Conservation (phyloP, 2,113 vertebrate species). For the Azemiops feae region DNA sequence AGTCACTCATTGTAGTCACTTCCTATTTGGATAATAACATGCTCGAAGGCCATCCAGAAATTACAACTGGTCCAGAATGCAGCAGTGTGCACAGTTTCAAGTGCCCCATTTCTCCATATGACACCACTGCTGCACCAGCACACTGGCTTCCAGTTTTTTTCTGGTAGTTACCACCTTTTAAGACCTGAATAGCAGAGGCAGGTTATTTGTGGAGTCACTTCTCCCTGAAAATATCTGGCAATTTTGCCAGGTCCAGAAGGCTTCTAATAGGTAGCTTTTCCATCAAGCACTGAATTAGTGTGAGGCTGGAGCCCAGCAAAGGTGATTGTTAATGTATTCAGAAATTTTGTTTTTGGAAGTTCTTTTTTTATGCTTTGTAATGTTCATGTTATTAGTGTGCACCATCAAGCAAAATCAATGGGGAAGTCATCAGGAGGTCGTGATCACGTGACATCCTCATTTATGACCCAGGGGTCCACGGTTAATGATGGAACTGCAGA, state of each 20-base stretch:
- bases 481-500: neutral
- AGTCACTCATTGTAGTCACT: neutral
- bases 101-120: neutral
- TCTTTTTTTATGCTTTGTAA: neutral
- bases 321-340: neutral
- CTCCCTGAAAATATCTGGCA: neutral
- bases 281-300: neutral
- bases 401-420: neutral
- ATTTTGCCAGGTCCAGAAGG: neutral
- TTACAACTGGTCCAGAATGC: neutral
- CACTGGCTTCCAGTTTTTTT: neutral
- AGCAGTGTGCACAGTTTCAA: neutral
- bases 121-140: neutral
- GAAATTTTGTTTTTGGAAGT: neutral
- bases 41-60: neutral
- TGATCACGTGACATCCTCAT: neutral
- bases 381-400: neutral
- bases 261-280: neutral
- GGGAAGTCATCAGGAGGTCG: neutral
- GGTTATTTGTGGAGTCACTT: neutral
- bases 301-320: neutral
- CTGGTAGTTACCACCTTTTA: neutral
- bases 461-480: neutral
- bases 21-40: neutral
- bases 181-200: neutral